These are phyloP conservation scores for Subanguina moxae DNA, from an alignment of 1,140 invertebrate genomes.

Conservation along the genomic window DNA sequence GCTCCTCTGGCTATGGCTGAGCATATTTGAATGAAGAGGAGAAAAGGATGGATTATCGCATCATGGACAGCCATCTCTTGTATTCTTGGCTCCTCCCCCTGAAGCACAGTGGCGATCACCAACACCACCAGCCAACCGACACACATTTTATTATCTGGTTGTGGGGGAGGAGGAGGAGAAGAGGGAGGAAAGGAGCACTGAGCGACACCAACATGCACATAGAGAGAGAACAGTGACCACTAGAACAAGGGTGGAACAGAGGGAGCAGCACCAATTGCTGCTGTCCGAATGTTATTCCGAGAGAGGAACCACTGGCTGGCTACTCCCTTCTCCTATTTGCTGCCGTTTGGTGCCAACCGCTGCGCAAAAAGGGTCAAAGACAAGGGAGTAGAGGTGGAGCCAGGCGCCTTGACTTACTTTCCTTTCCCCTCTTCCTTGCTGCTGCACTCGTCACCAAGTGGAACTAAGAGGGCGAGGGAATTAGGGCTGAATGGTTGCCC, in stretches of 20 bases:
- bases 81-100: background rate
- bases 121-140: background rate
- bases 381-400: background rate
- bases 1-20: no score
- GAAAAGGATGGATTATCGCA: no score
- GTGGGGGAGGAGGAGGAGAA: no score
- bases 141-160: conserved; percentile 3
- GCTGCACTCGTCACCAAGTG: background rate
- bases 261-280: background rate
- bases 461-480: no score
- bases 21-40: no score
- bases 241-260: conserved; percentile 4
- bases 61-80: no score
- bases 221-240: background rate
- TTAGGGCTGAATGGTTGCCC: no score
- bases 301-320: no score
- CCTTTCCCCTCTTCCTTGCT: background rate
- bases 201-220: conserved; percentile 2
- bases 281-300: background rate
- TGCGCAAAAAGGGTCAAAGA: conserved; percentile 3
- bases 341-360: conserved; percentile 6
- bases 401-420: background rate
- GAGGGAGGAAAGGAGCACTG: background rate
- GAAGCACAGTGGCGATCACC: background rate
- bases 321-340: background rate